phyloP scores from a whole-genome alignment of 2,113 vertebrate genomes.

The Heterochromis multidens region DNA sequence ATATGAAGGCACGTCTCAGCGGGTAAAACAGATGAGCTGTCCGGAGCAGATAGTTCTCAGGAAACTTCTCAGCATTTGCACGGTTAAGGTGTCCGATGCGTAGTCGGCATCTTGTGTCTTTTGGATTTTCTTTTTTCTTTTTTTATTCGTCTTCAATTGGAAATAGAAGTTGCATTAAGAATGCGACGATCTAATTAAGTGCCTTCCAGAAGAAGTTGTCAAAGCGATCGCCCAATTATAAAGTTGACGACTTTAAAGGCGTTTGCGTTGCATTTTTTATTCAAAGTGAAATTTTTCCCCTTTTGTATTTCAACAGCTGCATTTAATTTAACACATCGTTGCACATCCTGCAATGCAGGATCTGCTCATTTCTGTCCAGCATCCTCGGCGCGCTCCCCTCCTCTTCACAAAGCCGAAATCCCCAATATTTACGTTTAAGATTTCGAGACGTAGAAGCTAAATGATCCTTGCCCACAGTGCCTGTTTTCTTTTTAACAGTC shows the following conservation, averaged over 20 bases:
- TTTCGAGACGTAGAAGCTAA: constrained; percentile 78
- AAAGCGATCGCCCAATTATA: constrained; percentile 31
- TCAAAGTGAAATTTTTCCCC: constrained; percentile 37
- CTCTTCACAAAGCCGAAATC: constrained; percentile 55
- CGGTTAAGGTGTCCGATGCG: background rate
- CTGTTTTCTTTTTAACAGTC: constrained; percentile 66
- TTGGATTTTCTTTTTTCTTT: background rate
- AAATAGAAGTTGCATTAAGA: background rate
- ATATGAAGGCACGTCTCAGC: background rate
- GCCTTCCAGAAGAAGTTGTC: constrained; percentile 27
- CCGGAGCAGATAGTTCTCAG: background rate
- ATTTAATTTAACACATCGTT: constrained; percentile 83
- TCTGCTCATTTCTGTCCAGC: constrained; percentile 70
- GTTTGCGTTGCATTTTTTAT: constrained; percentile 34
- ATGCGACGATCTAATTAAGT: background rate
- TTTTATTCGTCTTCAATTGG: background rate
- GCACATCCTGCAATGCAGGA: constrained; percentile 82
- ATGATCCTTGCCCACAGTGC: constrained; percentile 73
- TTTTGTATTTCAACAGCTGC: constrained; percentile 78
- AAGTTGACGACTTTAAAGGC: constrained; percentile 34
- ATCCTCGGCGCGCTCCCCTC: constrained; percentile 37
- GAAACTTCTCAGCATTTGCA: background rate
- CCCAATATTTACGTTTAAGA: constrained; percentile 77
- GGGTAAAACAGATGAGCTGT: background rate
- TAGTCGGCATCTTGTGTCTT: background rate